These are phyloP conservation scores for Siniperca obscura DNA, from an alignment of 2,797 vertebrate genomes.

Conservation along the genomic window DNA sequence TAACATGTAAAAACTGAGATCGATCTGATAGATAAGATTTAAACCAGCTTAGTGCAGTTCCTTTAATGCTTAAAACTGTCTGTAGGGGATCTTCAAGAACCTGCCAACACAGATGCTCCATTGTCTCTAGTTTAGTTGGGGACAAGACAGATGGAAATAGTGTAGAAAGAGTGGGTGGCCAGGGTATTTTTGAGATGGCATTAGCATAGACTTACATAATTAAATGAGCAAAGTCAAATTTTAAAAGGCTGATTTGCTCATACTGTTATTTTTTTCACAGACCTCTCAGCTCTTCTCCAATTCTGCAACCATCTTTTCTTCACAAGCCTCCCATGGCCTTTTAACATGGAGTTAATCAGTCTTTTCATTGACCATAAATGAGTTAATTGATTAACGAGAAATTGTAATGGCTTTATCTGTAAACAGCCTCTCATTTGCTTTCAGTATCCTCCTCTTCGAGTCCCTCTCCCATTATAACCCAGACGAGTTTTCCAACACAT, in stretches of 20 bases:
- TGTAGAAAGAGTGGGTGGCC: too few relatives aligned
- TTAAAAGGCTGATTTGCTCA: conserved; percentile 18
- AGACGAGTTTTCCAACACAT: conserved; percentile 56
- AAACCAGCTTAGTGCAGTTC: too few relatives aligned
- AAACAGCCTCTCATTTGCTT: conserved; percentile 75
- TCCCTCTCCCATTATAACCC: conserved; percentile 38
- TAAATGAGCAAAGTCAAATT: conserved; percentile 2
- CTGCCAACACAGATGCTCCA: too few relatives aligned
- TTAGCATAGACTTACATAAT: too few relatives aligned
- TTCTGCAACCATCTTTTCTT: conserved; percentile 18
- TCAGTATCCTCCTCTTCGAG: conserved; percentile 42
- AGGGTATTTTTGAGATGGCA: too few relatives aligned
- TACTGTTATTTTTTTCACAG: conserved; percentile 16
- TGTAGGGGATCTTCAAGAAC: too few relatives aligned
- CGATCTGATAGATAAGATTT: too few relatives aligned
- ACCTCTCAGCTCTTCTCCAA: conserved; percentile 21
- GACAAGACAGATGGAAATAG: too few relatives aligned
- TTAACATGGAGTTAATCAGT: conserved; percentile 77
- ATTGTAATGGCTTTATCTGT: conserved; percentile 72
- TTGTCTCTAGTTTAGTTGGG: too few relatives aligned
- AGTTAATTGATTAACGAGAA: conserved; percentile 78
- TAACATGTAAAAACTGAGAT: too few relatives aligned
- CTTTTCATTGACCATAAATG: conserved; percentile 76
- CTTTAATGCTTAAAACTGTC: too few relatives aligned
- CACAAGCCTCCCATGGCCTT: conserved; percentile 53